phyloP scores from a whole-genome alignment of 2,113 vertebrate species.

The Corvus moneduloides region DNA sequence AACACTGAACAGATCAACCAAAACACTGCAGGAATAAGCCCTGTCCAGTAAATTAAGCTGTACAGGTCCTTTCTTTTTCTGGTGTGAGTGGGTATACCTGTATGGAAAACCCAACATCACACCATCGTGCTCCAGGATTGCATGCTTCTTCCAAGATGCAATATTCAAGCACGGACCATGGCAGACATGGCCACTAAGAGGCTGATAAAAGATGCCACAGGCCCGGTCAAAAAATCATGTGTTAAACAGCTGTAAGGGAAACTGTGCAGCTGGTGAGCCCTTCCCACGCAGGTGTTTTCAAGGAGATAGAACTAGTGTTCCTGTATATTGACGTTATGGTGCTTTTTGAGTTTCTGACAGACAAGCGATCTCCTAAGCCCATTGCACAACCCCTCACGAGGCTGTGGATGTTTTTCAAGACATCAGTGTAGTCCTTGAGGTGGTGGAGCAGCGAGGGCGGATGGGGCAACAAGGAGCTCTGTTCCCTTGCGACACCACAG shows the following conservation, averaged over 20 bases:
- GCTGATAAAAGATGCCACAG: background rate
- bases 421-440: accelerated
- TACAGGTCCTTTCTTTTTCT: background rate
- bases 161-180: background rate
- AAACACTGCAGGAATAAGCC: background rate
- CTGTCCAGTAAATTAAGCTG: background rate
- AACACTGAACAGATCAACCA: background rate
- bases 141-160: background rate
- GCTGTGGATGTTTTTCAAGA: background rate
- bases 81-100: background rate
- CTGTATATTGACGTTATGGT: background rate
- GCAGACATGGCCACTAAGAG: background rate
- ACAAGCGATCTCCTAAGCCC: background rate
- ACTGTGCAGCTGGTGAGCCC: background rate
- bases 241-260: background rate
- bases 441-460: accelerated
- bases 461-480: background rate
- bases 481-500: background rate
- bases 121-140: background rate
- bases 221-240: accelerated
- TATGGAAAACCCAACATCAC: accelerated
- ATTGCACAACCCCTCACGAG: background rate
- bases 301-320: background rate
- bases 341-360: background rate
- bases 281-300: background rate